Evolutionary conservation across 2,113 vertebrate genomes (phyloP), one percentile per base, ranked within the genome.

Genomic region (Brachirus orientalis): DNA sequence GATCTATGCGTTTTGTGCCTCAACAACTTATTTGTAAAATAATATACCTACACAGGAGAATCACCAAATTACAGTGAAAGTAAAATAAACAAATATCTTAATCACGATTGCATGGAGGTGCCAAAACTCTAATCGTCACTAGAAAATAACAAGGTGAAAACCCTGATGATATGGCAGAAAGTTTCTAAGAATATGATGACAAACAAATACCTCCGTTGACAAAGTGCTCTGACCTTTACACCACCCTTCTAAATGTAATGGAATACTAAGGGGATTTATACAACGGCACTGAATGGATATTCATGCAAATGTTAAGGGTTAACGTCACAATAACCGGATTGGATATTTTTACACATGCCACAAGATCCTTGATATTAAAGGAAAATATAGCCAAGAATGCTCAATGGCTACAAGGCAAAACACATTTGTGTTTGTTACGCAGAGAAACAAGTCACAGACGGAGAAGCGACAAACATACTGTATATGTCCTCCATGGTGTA

Each of bases 251-350:
- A 45, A 55, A 64, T 58, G 47, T 36, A 46, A 65, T 61, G 16
- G 47, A 61, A 57, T 46, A 72, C 67, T 38, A n/a, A 62, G 40
- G 20, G 63, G 47, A 74, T 72, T 69, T 44, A 43, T 16, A 56
- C 52, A 36, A 51, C 37, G 11, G 19, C 18, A 44, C 14, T 35
- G 19, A 40, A 72, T 75, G 8, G 72, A 18, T 28, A 37, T 28
- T 38, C 4, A 57, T 37, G 41, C 47, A 82, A 79, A 86, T 84
- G 64, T 65, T 65, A 75, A 48, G 57, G 43, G 79, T 76, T 74
- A 67, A 65, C 52, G 44, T 41, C 44, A 37, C 63, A 74, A 68
- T 72, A 58, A 44, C 19, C 14, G 16, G 19, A 77, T 11, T 36
- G 22, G 82, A 65, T 56, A 72, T 79, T 72, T 75, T 40, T 41